Conservation (phyloP, 1,140 invertebrate genomes). For the Lithobius niger region DNA sequence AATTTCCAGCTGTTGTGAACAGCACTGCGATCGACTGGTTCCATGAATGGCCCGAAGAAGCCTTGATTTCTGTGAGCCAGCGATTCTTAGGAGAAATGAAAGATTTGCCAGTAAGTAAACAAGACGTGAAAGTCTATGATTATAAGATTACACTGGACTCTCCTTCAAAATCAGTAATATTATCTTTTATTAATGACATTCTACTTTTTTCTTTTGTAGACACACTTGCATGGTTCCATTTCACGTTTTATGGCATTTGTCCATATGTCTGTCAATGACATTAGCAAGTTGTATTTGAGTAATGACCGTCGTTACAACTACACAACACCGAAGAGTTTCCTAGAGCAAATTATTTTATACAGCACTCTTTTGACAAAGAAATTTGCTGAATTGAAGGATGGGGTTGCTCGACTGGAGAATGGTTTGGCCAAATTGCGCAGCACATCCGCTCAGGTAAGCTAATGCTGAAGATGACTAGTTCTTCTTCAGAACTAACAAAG, state of each 20-base stretch:
- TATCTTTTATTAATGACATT: no score
- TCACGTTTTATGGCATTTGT: constrained; percentile 88
- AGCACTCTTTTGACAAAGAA: constrained; percentile 71
- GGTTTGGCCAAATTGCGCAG: constrained; percentile 79
- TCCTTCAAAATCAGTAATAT: no score
- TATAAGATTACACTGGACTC: no score
- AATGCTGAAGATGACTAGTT: no score
- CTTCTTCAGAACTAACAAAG: no score
- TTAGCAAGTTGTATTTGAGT: constrained; percentile 66
- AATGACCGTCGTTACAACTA: constrained; percentile 91
- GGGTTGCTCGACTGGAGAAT: constrained; percentile 78
- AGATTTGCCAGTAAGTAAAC: constrained; percentile 50
- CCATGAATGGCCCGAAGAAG: constrained; percentile 92
- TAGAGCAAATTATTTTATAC: constrained; percentile 90
- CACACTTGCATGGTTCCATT: constrained; percentile 53
- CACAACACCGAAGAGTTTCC: constrained; percentile 90
- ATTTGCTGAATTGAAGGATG: constrained; percentile 60
- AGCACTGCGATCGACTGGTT: constrained; percentile 95
- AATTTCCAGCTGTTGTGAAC: constrained; percentile 91
- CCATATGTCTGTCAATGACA: constrained; percentile 82
- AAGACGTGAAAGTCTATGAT: no score
- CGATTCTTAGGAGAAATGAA: constrained; percentile 71
- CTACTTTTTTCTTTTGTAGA: constrained; percentile 36
- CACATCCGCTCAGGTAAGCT: constrained; percentile 63
- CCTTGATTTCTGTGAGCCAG: constrained; percentile 78